phyloP scores from a whole-genome alignment of 2,888 invertebrate species.

The Serrognathus titanus region DNA sequence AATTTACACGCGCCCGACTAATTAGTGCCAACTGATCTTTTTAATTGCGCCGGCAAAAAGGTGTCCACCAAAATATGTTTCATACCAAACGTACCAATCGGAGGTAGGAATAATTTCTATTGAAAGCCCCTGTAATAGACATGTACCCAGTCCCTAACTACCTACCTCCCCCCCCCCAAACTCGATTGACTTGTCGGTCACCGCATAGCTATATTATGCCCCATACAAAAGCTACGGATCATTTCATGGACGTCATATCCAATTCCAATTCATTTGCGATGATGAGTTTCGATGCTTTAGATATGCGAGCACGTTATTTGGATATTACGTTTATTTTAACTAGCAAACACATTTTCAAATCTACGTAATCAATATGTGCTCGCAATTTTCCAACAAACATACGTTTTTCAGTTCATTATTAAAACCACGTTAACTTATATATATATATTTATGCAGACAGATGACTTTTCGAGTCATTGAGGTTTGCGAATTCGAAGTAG shows the following conservation, averaged over 20 bases:
- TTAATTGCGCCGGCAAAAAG: not conserved
- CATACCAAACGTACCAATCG: not conserved
- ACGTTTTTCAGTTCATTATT: too few relatives aligned
- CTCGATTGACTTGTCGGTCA: conserved; percentile 11
- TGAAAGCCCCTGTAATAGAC: conserved; percentile 10
- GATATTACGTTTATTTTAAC: not conserved
- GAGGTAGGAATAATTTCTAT: conserved; percentile 10
- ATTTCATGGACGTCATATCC: conserved; percentile 26
- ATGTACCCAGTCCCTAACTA: not conserved
- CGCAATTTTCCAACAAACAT: too few relatives aligned
- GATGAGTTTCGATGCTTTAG: conserved; percentile 17
- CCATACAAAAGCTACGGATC: conserved; percentile 23
- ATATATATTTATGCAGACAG: too few relatives aligned
- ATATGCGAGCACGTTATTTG: not conserved
- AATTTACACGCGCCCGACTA: conserved; percentile 22
- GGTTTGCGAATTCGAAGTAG: too few relatives aligned
- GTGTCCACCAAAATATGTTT: not conserved
- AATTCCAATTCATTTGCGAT: conserved; percentile 24
- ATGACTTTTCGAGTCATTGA: too few relatives aligned
- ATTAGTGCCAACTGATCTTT: conserved; percentile 9
- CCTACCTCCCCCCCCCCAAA: not conserved
- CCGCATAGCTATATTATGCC: conserved; percentile 19
- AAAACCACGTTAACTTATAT: too few relatives aligned
- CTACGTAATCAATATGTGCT: too few relatives aligned
- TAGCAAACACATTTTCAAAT: not conserved